A percentile compares a stretch with the other conserved stretches of the same genome.
Evolutionary conservation across 2,113 vertebrate genomes (phyloP).

Genomic region (Grammomys dolichurus): DNA sequence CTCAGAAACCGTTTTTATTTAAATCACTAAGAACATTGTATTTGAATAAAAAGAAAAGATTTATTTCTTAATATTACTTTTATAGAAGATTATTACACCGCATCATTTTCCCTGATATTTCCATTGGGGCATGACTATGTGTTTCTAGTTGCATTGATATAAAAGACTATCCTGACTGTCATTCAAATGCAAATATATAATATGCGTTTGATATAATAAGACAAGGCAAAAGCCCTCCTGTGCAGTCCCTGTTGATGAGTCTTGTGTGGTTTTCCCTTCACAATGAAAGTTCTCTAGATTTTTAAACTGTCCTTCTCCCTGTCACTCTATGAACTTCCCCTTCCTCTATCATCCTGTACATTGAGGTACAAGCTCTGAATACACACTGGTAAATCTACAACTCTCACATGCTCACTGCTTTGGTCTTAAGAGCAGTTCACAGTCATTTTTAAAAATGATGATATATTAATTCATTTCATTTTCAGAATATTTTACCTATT

Average conservation of each 20-base stretch:
- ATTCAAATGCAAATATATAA: not conserved
- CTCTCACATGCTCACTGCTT: not conserved
- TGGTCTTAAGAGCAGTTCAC: not conserved
- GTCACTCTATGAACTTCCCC: not conserved
- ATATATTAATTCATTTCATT: not conserved
- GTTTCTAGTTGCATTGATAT: not conserved
- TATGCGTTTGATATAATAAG: no score
- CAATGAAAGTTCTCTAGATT: not conserved
- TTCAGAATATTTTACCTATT: not conserved
- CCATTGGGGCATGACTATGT: not conserved
- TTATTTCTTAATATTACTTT: not conserved
- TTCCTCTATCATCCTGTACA: not conserved
- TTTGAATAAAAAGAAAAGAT: not conserved
- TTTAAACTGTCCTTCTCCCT: rapidly evolving
- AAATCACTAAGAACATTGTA: not conserved
- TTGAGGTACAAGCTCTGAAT: not conserved
- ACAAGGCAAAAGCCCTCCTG: no score
- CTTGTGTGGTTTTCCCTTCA: not conserved
- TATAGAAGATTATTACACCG: not conserved
- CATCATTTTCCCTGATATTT: not conserved
- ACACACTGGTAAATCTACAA: not conserved
- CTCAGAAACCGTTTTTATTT: not conserved
- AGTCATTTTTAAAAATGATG: not conserved
- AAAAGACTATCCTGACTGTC: not conserved
- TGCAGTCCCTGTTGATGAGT: not conserved